These are phyloP conservation scores for Rousettus leschenaultii DNA, from an alignment of 2,113 vertebrate species.

Conservation along the genomic window DNA sequence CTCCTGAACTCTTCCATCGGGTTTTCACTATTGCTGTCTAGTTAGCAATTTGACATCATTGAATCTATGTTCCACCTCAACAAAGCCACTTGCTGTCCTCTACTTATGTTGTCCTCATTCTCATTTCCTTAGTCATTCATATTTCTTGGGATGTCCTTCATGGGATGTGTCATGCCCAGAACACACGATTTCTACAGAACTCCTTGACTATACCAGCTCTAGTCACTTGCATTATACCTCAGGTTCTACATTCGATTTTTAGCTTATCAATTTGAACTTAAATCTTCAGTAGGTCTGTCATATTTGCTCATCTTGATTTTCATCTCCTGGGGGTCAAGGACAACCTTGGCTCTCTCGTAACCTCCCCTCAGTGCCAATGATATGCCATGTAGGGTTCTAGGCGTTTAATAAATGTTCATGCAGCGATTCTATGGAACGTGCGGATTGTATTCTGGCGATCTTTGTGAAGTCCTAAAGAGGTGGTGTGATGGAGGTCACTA, in stretches of 20 bases:
- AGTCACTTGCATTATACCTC: neutral
- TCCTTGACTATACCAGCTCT: neutral
- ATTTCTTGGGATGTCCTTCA: neutral
- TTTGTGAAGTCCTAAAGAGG: neutral
- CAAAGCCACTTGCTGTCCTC: neutral
- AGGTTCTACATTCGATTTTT: neutral
- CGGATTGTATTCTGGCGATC: neutral
- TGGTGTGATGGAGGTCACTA: neutral
- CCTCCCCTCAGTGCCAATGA: neutral
- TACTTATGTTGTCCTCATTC: neutral
- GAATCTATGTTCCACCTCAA: neutral
- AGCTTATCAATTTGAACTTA: neutral
- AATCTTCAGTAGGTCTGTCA: neutral
- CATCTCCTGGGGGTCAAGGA: neutral
- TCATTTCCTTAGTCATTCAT: neutral
- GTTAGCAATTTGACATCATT: neutral
- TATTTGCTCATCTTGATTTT: neutral
- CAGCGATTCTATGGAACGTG: neutral
- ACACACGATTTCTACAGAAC: neutral
- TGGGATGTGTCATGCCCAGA: neutral
- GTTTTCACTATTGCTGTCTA: neutral
- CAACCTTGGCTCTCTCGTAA: neutral
- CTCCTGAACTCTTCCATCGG: neutral
- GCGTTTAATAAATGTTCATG: neutral
- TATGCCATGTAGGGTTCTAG: neutral